Evolutionary conservation across 35 echinoderm and acorn worm genomes (phyloP), one percentile per base, ranked within the genome.

Genomic region (Amphiura filiformis): DNA sequence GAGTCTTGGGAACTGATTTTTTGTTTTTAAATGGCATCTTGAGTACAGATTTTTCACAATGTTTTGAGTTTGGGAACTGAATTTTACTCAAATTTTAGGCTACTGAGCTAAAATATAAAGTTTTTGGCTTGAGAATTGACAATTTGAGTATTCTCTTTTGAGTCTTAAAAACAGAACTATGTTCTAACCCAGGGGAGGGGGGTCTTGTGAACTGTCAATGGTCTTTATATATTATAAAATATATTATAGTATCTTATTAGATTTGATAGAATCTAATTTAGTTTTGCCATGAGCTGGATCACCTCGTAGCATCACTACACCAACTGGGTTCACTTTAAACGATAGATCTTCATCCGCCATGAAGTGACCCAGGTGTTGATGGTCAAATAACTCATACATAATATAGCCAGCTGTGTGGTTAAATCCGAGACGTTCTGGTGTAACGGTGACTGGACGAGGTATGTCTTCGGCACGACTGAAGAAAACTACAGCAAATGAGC

Each of bases 301-400:
- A 23, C 57, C 91, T 65, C 81, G 36, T 18, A 97, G 79, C 91
- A 97, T 91, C 4, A 93, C 88, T 31, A 90, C 92, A 3, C 95
- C 95, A 32, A 32, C 47, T 26, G 95, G 91, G 84, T 93, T 93
- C 1, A 91, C 88, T 13, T 39, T 84, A 12, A 91, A 37, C 9
- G 57, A 77, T 36, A 93, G 26, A 36, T 36, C 36, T 79, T 91
- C 84, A 42, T 78, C 76, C 13, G 35, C 75, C 28, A 44, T 36
- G 75, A 88, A 93, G 33, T 56, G 42, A 31, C 95, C 91, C 4
- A 97, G 4, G 31, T 90, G 75, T 38, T 93, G 78, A 22, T 90
- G 83, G 11, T 82, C 42, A 35, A 93, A 97, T 23, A 93, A 39
- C 32, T 97, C 95, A 31, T 91, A 37, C 56, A 93, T 81, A n/a